A percentile compares a stretch with the other conserved stretches of the same genome.
phyloP scores from a whole-genome alignment of 2,113 vertebrate species.

The Chauna torquata region DNA sequence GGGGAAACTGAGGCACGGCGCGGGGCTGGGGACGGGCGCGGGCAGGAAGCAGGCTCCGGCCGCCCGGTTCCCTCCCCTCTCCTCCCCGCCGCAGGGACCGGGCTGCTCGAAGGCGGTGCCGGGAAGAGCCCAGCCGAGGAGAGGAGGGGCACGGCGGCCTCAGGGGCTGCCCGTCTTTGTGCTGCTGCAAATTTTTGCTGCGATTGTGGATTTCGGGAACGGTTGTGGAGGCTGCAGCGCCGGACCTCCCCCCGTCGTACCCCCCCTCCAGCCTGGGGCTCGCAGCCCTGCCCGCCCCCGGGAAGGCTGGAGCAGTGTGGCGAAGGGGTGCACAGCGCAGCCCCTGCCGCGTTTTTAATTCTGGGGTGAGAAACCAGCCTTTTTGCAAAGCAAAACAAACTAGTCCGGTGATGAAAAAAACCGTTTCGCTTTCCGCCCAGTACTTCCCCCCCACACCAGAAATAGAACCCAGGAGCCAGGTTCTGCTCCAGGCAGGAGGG shows the following conservation, averaged over 20 bases:
- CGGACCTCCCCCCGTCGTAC: background rate
- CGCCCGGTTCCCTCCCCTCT: background rate
- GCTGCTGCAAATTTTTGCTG: background rate
- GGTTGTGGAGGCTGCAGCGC: background rate
- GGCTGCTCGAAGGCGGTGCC: background rate
- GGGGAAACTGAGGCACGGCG: conserved; percentile 36
- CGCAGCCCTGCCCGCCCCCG: background rate
- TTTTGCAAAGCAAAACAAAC: background rate
- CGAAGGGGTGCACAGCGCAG: background rate
- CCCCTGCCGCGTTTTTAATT: background rate
- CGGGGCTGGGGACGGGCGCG: background rate
- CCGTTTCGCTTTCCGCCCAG: background rate
- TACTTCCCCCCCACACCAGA: background rate
- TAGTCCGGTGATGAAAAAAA: background rate
- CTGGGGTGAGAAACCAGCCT: background rate
- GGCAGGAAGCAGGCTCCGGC: background rate
- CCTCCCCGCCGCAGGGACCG: background rate
- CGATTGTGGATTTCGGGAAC: background rate
- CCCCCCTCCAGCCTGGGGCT: background rate
- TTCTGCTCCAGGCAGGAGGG: background rate
- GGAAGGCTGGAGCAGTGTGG: background rate
- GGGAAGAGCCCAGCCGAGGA: background rate
- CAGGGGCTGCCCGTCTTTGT: background rate
- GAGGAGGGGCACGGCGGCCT: background rate
- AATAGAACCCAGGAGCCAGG: background rate